Evolutionary conservation across 2,113 vertebrate species (phyloP).

Genomic region (Tupaia tana): DNA sequence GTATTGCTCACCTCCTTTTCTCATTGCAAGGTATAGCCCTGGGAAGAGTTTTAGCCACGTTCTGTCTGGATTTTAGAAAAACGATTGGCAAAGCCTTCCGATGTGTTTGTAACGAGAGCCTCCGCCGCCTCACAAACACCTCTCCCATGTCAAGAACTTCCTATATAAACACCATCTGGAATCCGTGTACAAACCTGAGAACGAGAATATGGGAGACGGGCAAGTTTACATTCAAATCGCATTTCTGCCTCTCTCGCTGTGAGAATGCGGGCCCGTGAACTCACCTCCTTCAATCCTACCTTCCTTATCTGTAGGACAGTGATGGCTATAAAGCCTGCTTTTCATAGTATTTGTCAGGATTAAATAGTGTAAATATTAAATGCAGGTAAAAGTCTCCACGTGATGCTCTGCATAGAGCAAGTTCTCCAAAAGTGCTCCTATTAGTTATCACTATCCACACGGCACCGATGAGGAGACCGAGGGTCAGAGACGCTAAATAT

Average conservation of each 20-base stretch:
- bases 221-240: not conserved
- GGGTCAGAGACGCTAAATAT: not conserved
- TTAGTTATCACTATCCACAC: fast-evolving
- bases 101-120: fast-evolving
- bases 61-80: not conserved
- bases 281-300: not conserved
- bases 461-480: not conserved
- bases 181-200: not conserved
- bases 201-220: not conserved
- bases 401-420: fast-evolving
- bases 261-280: not conserved
- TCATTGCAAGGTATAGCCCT: not conserved
- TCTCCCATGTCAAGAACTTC: too few species aligned
- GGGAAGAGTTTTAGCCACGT: not conserved
- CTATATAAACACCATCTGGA: not conserved
- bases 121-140: not conserved
- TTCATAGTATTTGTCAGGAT: too few species aligned
- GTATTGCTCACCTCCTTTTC: not conserved
- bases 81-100: not conserved
- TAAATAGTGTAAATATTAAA: not conserved
- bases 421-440: fast-evolving
- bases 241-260: not conserved
- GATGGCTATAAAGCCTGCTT: not conserved
- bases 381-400: not conserved
- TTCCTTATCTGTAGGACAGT: not conserved